Evolutionary conservation across 1,140 invertebrate species (phyloP).

Genomic region (Cardiocondyla obscurior): DNA sequence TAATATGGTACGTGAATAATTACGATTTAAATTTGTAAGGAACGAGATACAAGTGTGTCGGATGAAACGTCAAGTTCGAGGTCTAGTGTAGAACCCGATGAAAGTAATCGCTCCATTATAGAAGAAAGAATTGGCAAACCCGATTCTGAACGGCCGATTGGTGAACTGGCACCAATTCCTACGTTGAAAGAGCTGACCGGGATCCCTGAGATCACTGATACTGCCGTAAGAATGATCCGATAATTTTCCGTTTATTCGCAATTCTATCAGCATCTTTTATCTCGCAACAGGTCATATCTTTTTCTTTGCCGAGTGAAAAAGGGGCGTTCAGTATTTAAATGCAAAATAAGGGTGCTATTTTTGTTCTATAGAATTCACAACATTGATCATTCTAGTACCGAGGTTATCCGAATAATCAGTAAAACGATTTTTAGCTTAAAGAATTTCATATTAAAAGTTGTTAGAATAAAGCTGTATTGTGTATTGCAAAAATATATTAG

Average conservation of each 20-base stretch:
- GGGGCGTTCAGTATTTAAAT: not conserved
- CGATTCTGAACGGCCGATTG: not conserved
- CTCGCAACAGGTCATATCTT: not conserved
- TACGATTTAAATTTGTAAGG: not conserved
- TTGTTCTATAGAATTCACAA: not conserved
- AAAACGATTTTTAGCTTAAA: not conserved
- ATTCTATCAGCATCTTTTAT: not conserved
- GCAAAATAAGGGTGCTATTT: not conserved
- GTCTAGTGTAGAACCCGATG: not conserved
- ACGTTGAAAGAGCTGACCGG: constrained; percentile 32
- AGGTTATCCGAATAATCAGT: constrained; percentile 10
- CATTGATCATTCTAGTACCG: not conserved
- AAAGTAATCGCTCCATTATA: not conserved
- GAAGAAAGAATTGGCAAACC: not conserved
- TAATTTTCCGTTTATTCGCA: not conserved
- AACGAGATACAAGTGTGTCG: not conserved
- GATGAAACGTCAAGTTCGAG: not conserved
- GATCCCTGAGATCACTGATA: not conserved
- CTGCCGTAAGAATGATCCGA: constrained; percentile 5
- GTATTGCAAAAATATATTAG: not conserved
- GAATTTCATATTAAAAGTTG: no score
- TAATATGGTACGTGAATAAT: not conserved
- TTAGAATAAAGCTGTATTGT: not conserved
- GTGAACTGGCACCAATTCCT: constrained; percentile 54
- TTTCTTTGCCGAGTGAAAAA: not conserved